phyloP scores from a whole-genome alignment of 2,888 invertebrate genomes.

The Cantharis nigra region DNA sequence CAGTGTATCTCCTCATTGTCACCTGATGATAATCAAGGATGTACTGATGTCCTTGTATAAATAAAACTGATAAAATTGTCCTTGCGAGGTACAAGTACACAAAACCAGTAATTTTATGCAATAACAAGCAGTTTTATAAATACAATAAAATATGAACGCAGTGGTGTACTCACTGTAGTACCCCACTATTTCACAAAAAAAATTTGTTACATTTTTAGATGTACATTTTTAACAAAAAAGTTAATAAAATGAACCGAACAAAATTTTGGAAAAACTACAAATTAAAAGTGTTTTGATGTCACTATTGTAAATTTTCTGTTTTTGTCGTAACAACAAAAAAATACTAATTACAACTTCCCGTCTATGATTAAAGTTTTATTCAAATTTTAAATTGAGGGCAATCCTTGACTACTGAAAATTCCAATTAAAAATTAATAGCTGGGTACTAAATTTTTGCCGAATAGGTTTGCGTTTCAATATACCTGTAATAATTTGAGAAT shows the following conservation, averaged over 20 bases:
- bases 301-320: not conserved
- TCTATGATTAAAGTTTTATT: not conserved
- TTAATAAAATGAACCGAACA: not conserved
- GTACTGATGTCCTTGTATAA: not conserved
- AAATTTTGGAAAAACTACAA: not conserved
- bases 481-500: not conserved
- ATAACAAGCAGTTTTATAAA: not conserved
- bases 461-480: not conserved
- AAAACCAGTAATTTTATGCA: not conserved
- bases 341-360: not conserved
- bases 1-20: not conserved
- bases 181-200: not conserved
- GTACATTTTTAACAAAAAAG: not conserved
- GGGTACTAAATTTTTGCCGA: not conserved
- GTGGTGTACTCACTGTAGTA: not conserved
- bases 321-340: not conserved
- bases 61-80: not conserved
- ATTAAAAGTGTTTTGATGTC: not conserved
- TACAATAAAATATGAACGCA: not conserved
- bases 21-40: not conserved
- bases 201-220: not conserved
- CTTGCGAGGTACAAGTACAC: not conserved
- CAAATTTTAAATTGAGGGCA: not conserved
- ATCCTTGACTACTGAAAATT: not conserved
- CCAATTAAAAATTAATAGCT: not conserved